A percentile compares a stretch with the other conserved stretches of the same genome.
Conservation (phyloP, 2,888 invertebrate species). For the Caenorhabditis becei region DNA sequence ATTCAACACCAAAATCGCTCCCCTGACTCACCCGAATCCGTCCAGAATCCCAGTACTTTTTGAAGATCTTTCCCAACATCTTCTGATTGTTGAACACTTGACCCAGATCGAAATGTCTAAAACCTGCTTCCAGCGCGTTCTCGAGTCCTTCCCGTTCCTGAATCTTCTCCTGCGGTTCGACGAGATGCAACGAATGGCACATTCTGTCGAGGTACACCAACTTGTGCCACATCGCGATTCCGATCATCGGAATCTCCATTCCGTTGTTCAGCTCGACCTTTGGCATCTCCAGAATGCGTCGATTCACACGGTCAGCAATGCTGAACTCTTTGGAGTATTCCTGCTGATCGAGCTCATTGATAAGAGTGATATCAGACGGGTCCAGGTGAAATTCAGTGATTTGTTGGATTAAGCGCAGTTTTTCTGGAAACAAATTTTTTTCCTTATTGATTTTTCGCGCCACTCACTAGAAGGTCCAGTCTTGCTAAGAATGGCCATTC, state of each 20-base stretch:
- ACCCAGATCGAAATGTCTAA: slow-evolving; percentile 83
- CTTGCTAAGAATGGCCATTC: slow-evolving; percentile 82
- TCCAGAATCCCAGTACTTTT: slow-evolving; percentile 67
- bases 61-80: slow-evolving; percentile 81
- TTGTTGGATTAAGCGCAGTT: slow-evolving; percentile 80
- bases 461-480: slow-evolving; percentile 64
- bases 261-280: background rate
- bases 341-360: slow-evolving; percentile 65
- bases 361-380: slow-evolving; percentile 77
- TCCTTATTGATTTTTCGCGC: too few species aligned
- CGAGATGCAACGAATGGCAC: slow-evolving; percentile 53
- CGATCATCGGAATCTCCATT: background rate
- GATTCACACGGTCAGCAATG: too few species aligned
- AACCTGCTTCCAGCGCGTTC: slow-evolving; percentile 79
- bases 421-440: slow-evolving; percentile 32
- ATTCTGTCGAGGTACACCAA: slow-evolving; percentile 42
- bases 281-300: background rate
- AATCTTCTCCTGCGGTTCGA: slow-evolving; percentile 60
- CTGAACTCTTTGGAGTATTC: slow-evolving; percentile 48
- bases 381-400: slow-evolving; percentile 81
- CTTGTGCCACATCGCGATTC: slow-evolving; percentile 18
- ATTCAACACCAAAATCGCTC: slow-evolving; percentile 71
- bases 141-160: slow-evolving; percentile 65
- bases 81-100: slow-evolving; percentile 82
- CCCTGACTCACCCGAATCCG: slow-evolving; percentile 78